These are phyloP conservation scores for Stylophora pistillata DNA, from an alignment of 64 coral and sea anemone genomes.

Conservation along the genomic window DNA sequence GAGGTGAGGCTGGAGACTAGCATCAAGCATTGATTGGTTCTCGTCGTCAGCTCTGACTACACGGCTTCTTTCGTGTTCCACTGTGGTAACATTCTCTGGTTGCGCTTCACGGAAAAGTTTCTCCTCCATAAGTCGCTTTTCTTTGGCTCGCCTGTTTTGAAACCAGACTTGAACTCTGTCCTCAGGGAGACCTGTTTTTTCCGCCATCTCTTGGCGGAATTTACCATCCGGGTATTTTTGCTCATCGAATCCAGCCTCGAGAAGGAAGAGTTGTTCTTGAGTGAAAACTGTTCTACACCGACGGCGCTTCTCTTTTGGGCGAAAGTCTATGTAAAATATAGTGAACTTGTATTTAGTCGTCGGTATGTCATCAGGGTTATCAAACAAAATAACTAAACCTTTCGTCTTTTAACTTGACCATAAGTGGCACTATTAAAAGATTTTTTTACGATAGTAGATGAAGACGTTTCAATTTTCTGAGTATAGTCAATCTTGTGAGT, in stretches of 20 bases:
- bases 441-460: too few species aligned
- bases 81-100: neutral
- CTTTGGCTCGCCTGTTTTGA: slow-evolving; percentile 91
- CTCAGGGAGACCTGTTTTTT: slow-evolving; percentile 72
- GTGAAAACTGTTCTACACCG: slow-evolving; percentile 88
- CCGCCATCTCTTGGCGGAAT: slow-evolving; percentile 72
- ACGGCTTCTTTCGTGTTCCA: neutral
- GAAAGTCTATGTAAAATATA: slow-evolving; percentile 55
- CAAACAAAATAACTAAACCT: neutral
- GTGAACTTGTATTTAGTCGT: neutral
- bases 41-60: neutral
- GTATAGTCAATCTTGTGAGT: too few species aligned
- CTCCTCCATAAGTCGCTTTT: slow-evolving; percentile 79
- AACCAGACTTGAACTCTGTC: slow-evolving; percentile 95
- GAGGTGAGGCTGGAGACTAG: neutral
- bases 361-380: neutral
- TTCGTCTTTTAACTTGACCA: neutral
- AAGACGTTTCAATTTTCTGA: too few species aligned
- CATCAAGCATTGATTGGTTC: neutral
- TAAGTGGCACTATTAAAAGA: too few species aligned
- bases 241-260: slow-evolving; percentile 72
- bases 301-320: slow-evolving; percentile 81
- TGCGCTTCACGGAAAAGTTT: slow-evolving; percentile 44
- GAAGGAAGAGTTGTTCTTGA: slow-evolving; percentile 64
- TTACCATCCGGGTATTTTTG: slow-evolving; percentile 80